Evolutionary conservation across 1,140 invertebrate species (phyloP), one percentile per base, ranked within the genome.

Genomic region (Pantala flavescens): DNA sequence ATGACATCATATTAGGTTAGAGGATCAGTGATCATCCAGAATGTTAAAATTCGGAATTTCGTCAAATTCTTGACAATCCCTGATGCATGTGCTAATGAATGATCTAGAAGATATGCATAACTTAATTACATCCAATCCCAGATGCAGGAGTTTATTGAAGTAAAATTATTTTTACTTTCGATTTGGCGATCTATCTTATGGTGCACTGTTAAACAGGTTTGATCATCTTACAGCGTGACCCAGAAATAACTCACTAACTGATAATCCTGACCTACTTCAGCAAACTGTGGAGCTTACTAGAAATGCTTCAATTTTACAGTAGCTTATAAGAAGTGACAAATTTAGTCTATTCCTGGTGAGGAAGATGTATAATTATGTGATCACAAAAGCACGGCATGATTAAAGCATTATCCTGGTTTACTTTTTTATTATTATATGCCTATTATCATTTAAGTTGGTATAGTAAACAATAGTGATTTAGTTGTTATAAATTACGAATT

Each of bases 301-400:
- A 43, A 99, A 99, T 85, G 98, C 98, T 14, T 94, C 97, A 11
- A 98, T 98, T 94, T 84, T 99, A 75, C 96, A 99, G 83, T 98
- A 99, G 81, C 82, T 99, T 77, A 99, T 99, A 97, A 88, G 98
- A 75, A 96, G 94, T 99, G 80, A 97, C 95, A 76, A 99, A 99
- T 86, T 84, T 99, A 99, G 85, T 94, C 92, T 75, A 93, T 95
- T 82, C 93, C 93, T 28, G 93, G 92, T 81, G 76, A 76, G 74
- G 3, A 11, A 23, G 23, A 72, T 24, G 3, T 42, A 10, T 75
- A 36, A 16, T 72, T 16, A 75, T 74, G 12, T 28, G 5, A 73
- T 21, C 19, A 36, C 9, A 72, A 3, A 28, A n/a, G n/a, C n/a
- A n/a, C n/a, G 23, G 28, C 14, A 23, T 14, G 73, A 49, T 9